A percentile compares a stretch with the other conserved stretches of the same genome.
phyloP scores from a whole-genome alignment of 2,797 vertebrate genomes.

The Echeneis naucrates region DNA sequence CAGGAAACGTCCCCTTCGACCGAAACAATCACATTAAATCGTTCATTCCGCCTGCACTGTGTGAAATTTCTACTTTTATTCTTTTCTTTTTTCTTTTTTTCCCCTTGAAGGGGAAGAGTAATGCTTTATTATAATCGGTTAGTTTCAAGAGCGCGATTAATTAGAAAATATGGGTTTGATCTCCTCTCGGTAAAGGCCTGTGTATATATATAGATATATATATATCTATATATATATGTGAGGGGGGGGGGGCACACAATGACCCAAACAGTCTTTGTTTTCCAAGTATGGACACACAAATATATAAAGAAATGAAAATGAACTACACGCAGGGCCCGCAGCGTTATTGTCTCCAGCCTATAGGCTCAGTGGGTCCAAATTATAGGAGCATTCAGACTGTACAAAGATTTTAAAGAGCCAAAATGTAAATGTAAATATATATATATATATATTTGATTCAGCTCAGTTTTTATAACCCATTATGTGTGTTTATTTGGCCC shows the following conservation, averaged over 20 bases:
- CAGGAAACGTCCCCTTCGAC: constrained; percentile 81
- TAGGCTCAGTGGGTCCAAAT: neutral
- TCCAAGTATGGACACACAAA: neutral
- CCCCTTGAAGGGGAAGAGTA: constrained; percentile 17
- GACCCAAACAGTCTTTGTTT: constrained; percentile 18
- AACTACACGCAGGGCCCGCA: too few species aligned
- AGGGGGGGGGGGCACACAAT: constrained; percentile 8
- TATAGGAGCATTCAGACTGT: neutral
- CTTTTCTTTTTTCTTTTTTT: constrained; percentile 54
- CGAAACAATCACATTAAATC: constrained; percentile 85
- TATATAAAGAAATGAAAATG: constrained; percentile 14
- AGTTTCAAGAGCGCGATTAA: constrained; percentile 79
- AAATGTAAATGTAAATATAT: neutral
- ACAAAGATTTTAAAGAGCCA: neutral
- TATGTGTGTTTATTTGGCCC: neutral
- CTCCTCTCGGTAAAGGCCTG: constrained; percentile 50
- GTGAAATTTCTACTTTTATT: constrained; percentile 78
- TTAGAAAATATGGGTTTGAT: constrained; percentile 75
- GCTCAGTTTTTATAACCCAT: neutral
- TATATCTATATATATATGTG: neutral
- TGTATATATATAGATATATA: too few species aligned
- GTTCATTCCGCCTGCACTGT: constrained; percentile 71
- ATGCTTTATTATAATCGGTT: constrained; percentile 73
- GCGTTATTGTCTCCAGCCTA: neutral
- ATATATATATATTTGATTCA: neutral